Evolutionary conservation across 2,797 vertebrate species (phyloP), one percentile per base, ranked within the genome.

Genomic region (Girardinus metallicus): DNA sequence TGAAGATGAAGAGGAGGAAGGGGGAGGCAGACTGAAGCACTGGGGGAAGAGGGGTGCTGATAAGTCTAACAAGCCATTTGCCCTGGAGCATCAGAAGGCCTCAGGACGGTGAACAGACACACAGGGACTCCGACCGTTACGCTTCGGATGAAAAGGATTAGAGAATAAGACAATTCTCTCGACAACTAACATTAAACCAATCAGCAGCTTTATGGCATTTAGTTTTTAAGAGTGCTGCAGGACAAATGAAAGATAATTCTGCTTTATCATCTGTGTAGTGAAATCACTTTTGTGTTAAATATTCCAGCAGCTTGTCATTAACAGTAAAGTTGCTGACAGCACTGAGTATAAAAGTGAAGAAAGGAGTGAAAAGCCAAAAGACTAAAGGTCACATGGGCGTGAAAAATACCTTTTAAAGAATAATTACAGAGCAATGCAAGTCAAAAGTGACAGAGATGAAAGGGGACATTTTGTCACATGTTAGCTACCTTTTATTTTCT

Each of bases 101-200:
- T 79, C 71, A 11, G 86, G 89, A 91, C 83, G 82, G 83, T 64
- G 46, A 90, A 75, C 85, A 92, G 89, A 90, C 78, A 86, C 74
- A 43, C 85, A 62, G 86, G 87, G 87, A 86, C 88, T 83, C 80
- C 70, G 86, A 89, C 57, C 21, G 86, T 91, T 91, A 86, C 60
- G 41, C 83, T 87, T 84, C 49, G 87, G 89, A 91, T 93, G 90
- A 93, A 66, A 78, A 81, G 81, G 87, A 92, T 92, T 89, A 91
- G 91, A 72, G 85, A 86, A 91, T 83, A 85, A 93, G 84, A 89
- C 83, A 86, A 74, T 75, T 85, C 84, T 90, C 88, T 44, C 73
- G 82, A 84, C 86, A 80, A 73, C 85, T 84, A 90, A 60, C 74
- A 60, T 60, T 62, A 46, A 75, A 62, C 55, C 51, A 75, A 88